Evolutionary conservation across 2,113 vertebrate species (phyloP).

Genomic region (Potamarius usumacintae): DNA sequence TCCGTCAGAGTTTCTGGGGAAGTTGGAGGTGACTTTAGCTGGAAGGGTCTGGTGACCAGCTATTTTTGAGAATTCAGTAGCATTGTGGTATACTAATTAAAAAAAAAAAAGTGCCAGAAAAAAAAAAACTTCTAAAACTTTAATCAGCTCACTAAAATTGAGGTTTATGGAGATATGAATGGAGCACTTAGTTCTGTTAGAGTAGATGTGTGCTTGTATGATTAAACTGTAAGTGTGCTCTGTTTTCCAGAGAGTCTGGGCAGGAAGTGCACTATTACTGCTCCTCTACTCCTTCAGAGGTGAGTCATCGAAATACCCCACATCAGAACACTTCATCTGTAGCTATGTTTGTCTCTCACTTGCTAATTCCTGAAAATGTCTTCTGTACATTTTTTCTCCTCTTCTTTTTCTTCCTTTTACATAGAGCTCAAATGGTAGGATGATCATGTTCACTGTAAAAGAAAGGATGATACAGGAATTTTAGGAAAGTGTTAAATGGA

Average conservation of each 20-base stretch:
- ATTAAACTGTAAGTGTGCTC: not conserved
- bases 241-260: conserved; percentile 4
- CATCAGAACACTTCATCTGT: not conserved
- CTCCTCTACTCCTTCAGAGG: conserved; percentile 6
- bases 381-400: not conserved
- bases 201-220: not conserved
- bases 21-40: no score
- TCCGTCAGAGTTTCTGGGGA: no score
- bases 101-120: not conserved
- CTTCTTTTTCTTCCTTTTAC: not conserved
- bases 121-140: not conserved
- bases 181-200: not conserved
- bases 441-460: not conserved
- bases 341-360: not conserved
- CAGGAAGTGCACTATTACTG: not conserved
- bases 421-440: not conserved
- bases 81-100: not conserved
- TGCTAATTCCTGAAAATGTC: not conserved
- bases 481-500: not conserved
- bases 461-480: not conserved
- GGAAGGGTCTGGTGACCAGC: not conserved
- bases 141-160: not conserved
- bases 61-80: not conserved
- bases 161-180: not conserved
- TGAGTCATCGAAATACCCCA: not conserved